Conservation (phyloP, 2,113 vertebrate genomes). For the Cyanocitta stelleri region DNA sequence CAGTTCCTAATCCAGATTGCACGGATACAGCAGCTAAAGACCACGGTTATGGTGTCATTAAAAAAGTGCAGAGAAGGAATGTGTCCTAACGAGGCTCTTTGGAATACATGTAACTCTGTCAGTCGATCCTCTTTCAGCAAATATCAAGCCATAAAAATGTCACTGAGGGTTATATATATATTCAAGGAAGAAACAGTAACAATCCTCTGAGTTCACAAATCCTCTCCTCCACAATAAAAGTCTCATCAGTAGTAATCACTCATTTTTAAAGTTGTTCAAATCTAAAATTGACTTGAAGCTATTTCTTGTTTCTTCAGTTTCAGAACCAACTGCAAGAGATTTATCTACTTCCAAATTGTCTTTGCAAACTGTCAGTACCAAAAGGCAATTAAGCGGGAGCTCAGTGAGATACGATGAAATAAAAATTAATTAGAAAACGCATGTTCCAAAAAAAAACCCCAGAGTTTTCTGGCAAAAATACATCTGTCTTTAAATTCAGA, state of each 20-base stretch:
- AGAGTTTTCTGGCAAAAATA: background rate
- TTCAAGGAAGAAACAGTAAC: background rate
- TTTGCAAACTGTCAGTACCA: background rate
- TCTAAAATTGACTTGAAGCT: background rate
- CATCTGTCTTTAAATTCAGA: background rate
- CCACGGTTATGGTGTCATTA: background rate
- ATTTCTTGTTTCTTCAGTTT: background rate
- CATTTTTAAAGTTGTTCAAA: background rate
- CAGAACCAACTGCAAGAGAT: background rate
- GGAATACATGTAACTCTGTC: background rate
- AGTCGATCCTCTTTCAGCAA: background rate
- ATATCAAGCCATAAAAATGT: slow-evolving; percentile 16
- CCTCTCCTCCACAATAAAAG: background rate
- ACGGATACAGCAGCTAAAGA: background rate
- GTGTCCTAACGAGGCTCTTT: background rate
- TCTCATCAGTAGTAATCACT: background rate
- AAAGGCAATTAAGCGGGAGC: background rate
- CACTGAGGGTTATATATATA: background rate
- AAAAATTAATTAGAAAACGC: background rate
- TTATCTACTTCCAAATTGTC: background rate
- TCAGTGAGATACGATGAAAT: background rate
- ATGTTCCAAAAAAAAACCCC: background rate
- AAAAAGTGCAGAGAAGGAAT: background rate
- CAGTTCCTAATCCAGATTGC: background rate
- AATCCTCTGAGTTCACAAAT: slow-evolving; percentile 9